Percentiles rank a stretch among this genome's conserved stretches.
Evolutionary conservation across 2,888 invertebrate species (phyloP).

Genomic region (Drosophila nigricruria): DNA sequence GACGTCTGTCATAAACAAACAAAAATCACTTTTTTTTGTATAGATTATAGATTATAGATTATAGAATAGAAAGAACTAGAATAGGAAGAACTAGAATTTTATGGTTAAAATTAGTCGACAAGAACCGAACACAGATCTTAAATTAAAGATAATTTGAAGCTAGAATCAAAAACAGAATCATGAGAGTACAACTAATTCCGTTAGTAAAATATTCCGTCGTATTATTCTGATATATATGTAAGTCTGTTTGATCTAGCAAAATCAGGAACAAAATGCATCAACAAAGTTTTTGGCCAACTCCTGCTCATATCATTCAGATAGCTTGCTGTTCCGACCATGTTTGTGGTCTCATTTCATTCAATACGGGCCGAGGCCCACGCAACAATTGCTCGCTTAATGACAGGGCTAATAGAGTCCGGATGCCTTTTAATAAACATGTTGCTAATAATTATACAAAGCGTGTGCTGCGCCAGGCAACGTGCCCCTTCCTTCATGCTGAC

Average conservation of each 20-base stretch:
- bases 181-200: neutral
- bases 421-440: neutral
- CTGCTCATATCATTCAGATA: neutral
- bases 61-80: too few relatives aligned
- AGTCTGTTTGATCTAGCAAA: neutral
- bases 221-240: neutral
- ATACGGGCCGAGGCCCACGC: neutral
- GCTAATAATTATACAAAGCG: slow-evolving; percentile 1
- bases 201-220: neutral
- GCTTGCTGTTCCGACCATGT: neutral
- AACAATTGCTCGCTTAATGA: neutral
- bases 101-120: too few relatives aligned
- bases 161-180: too few relatives aligned
- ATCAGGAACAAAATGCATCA: neutral
- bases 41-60: too few relatives aligned
- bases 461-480: neutral
- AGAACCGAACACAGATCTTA: too few relatives aligned
- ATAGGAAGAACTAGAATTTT: too few relatives aligned
- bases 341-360: slow-evolving; percentile 1
- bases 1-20: neutral
- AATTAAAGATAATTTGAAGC: too few relatives aligned
- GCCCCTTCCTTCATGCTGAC: too few relatives aligned
- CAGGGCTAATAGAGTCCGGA: slow-evolving; percentile 2
- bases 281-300: neutral
- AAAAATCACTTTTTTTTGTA: too few relatives aligned